Base-by-base conservation (phyloP, 2,888 invertebrate genomes). In the Caenorhabditis sp. region DNA sequence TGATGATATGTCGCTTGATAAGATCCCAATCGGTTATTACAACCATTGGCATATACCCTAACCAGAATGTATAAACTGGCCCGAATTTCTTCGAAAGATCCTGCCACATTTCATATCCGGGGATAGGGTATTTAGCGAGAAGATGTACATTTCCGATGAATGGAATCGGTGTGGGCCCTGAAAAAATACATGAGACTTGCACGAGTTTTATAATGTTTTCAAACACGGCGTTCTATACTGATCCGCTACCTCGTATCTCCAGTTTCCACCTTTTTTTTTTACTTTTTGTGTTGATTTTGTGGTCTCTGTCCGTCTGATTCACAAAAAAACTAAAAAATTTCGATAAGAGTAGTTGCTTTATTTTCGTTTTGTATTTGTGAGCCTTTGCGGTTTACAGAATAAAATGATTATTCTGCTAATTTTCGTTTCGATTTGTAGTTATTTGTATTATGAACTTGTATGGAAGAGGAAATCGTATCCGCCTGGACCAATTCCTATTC, bases 11-110 rank as follows among this genome's bases (percentile, higher is more conserved):
- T 55, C 71, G 62, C 31, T 76, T 76, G 27, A 76, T 66, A 6
- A 71, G 36, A 5, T 67, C 54, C 63, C 67, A 76, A 23, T 76
- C 76, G 5, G 70, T 63, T 17, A 76, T 53, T n/a, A 58, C 60
- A 49, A 76, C 76, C 70, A 71, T 68, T 8, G 76, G 76, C 10
- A 68, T 62, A 24, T 24, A 54, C 0, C 64, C 76, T 66, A 76
- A 27, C 76, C 76, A 76, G 51, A 71, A 67, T 5, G 76, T 76
- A 66, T 55, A 76, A 19, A 76, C 66, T 4, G 76, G 71, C 1
- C 76, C 76, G 50, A 68, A 76, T 53, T 71, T 8, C n/a, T 65
- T 63, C 67, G 50, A 65, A 21, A 69, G 59, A n/a, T 63, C 64
- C 51, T 67, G 60, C 23, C 54, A 76, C 51, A 68, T 49, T 53